These are phyloP conservation scores for Cyclura pinguis DNA, from an alignment of 2,797 vertebrate genomes.

Conservation along the genomic window DNA sequence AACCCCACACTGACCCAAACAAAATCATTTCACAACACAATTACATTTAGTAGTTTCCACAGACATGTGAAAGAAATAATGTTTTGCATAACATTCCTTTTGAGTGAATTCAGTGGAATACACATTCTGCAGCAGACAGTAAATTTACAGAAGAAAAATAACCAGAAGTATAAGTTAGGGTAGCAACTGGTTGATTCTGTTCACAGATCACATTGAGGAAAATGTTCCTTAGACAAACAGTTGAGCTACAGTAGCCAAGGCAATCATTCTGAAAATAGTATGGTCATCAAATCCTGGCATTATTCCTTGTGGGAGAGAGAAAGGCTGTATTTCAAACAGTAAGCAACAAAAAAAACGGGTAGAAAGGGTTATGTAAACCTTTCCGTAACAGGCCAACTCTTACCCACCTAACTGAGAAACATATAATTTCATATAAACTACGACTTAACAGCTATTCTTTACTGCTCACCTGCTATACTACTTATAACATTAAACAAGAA, in stretches of 20 bases:
- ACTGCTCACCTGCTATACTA: neutral
- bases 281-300: neutral
- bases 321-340: neutral
- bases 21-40: constrained; percentile 33
- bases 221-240: neutral
- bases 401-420: neutral
- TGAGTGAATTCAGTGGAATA: neutral
- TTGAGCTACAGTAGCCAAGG: constrained; percentile 16
- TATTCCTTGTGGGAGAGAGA: neutral
- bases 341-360: neutral
- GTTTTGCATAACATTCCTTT: neutral
- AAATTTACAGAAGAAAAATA: constrained; percentile 44
- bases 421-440: neutral
- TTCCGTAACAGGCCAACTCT: neutral
- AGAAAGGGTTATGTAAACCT: neutral
- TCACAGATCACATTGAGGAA: constrained; percentile 29
- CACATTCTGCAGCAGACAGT: constrained; percentile 24
- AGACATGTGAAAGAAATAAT: constrained; percentile 14
- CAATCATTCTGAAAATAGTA: constrained; percentile 33
- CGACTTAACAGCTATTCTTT: neutral
- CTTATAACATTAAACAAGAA: neutral
- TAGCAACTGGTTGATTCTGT: constrained; percentile 44
- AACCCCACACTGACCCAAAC: neutral
- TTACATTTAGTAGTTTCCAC: constrained; percentile 15
- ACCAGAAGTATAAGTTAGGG: constrained; percentile 40